Base-by-base conservation (phyloP, 2,888 invertebrate species). In the Gisinianus flammeolus region DNA sequence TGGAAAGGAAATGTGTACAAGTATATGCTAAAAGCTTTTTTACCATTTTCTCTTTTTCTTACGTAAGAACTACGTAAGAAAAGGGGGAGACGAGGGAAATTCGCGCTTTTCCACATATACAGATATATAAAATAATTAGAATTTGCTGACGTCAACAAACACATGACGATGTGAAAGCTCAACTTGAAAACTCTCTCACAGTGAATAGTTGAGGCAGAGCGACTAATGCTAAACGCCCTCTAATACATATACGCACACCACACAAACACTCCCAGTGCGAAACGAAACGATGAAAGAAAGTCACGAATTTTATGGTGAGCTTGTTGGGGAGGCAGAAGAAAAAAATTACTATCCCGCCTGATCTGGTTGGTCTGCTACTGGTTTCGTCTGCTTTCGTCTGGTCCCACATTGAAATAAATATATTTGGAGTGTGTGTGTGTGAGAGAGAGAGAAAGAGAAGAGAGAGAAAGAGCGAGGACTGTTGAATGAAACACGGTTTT, bases 281-380 rank as follows among this genome's bases (percentile, higher is more conserved):
- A 44, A 16, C 44, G 16, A 44, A 44, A 44, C 6, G 26, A 8
- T 6, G 28, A 62, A 28, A 58, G 22, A n/a, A 58, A 58, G 22
- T n/a, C 8, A 62, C 12, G 44, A 62, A 62, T 62, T 62, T 62
- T 62, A 62, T 62, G 24, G 62, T 62, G 26, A 26, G 62, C 16
- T 62, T 62, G 62, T 44, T 44, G 8, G 6, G 19, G 44, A 12
- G 12, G n/a, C 54, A n/a, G n/a, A 54, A 54, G n/a, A 16, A 62
- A 62, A 62, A 62, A 62, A 62, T 62, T 62, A 62, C 62, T 62
- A 62, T 26, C 62, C 16, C 10, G 26, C 26, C 4, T 26, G 26
- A 62, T 62, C 26, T 26, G 6, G 22, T 22, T 24, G 62, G 26
- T 54, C 54, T 54, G n/a, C n/a, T n/a, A n/a, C n/a, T n/a, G 54